These are phyloP conservation scores for Cryptops parisi DNA, from an alignment of 2,888 invertebrate genomes.

Conservation along the genomic window DNA sequence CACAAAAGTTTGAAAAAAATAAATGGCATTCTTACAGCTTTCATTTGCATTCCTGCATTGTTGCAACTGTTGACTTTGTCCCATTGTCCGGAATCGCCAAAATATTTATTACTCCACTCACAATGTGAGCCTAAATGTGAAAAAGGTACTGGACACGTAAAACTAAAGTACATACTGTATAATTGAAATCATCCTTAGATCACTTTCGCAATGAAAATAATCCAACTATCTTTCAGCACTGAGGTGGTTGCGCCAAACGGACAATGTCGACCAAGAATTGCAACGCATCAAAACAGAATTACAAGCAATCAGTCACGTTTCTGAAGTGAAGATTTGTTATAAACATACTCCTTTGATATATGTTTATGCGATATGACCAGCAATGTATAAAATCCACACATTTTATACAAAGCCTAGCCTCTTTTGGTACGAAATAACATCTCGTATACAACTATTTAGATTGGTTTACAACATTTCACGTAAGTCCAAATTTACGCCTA, in stretches of 20 bases:
- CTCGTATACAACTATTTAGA: no score
- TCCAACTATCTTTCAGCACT: slow-evolving; percentile 40
- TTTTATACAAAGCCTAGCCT: no score
- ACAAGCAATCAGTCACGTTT: slow-evolving; percentile 31
- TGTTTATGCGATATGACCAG: no score
- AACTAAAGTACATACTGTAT: background rate
- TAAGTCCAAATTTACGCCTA: no score
- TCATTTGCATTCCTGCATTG: slow-evolving; percentile 56
- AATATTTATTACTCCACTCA: slow-evolving; percentile 39
- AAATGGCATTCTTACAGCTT: slow-evolving; percentile 12
- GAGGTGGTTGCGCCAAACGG: slow-evolving; percentile 58
- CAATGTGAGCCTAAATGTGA: background rate
- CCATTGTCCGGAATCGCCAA: slow-evolving; percentile 72
- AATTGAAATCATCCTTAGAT: no score
- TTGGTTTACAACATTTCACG: no score
- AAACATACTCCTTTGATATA: background rate
- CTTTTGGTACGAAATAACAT: no score
- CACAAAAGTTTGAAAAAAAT: no score
- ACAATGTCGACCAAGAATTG: slow-evolving; percentile 68
- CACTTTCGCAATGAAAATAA: background rate
- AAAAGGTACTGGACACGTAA: background rate
- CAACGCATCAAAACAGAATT: slow-evolving; percentile 60
- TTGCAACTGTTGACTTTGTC: slow-evolving; percentile 54
- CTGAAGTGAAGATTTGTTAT: background rate
- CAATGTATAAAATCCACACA: no score